phyloP scores from a whole-genome alignment of 2,113 vertebrate species.

The Octodon degus region DNA sequence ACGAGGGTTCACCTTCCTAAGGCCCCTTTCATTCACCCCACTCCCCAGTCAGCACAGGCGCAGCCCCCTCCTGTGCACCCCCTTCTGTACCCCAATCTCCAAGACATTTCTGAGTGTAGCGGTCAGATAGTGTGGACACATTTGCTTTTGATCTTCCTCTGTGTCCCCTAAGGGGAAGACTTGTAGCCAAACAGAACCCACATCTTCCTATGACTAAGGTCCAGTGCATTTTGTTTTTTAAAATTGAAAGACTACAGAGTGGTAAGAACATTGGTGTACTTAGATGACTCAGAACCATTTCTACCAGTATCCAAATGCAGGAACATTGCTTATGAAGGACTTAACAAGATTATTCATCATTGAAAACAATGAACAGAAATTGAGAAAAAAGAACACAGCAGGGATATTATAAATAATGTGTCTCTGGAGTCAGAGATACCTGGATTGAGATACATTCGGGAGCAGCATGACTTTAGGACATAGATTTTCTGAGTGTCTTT shows the following conservation, averaged over 20 bases:
- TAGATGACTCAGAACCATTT: neutral
- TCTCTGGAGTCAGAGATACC: neutral
- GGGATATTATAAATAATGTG: neutral
- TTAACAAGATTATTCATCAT: neutral
- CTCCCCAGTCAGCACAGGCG: neutral
- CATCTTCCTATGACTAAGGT: neutral
- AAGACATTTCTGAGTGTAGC: neutral
- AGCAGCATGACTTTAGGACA: neutral
- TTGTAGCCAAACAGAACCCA: neutral
- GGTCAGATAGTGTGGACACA: neutral
- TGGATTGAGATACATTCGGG: neutral
- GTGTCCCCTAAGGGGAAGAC: neutral
- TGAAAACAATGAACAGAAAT: neutral
- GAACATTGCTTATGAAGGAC: neutral
- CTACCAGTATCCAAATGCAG: neutral
- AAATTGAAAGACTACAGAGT: neutral
- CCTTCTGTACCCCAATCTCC: neutral
- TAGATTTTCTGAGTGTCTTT: neutral
- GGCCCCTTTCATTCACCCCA: neutral
- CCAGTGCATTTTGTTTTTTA: neutral
- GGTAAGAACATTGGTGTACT: neutral
- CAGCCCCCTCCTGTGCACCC: neutral
- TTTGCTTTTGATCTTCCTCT: neutral
- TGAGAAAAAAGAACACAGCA: neutral
- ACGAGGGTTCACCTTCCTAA: neutral